These are phyloP conservation scores for Trachurus trachurus DNA, from an alignment of 2,797 vertebrate genomes.

Conservation along the genomic window DNA sequence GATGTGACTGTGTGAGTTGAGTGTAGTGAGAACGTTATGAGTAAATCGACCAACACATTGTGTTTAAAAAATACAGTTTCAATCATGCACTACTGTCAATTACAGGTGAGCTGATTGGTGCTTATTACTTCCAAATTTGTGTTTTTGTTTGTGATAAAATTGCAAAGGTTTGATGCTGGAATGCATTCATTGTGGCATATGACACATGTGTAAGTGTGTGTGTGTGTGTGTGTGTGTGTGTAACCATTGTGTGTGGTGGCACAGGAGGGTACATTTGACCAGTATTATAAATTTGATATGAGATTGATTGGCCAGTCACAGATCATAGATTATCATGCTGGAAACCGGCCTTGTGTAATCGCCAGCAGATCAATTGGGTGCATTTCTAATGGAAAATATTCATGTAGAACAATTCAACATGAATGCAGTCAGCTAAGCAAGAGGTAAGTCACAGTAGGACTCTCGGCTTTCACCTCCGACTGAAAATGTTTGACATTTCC, in stretches of 20 bases:
- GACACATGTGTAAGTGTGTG: too few relatives aligned
- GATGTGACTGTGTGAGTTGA: not conserved
- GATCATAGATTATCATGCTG: not conserved
- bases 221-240: too few relatives aligned
- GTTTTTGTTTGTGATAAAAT: conserved; percentile 15
- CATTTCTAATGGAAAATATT: not conserved
- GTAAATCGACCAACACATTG: not conserved
- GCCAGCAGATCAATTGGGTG: not conserved
- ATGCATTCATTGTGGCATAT: not conserved
- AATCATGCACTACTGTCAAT: not conserved
- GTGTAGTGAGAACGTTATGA: conserved; percentile 1
- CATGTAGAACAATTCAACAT: conserved; percentile 12
- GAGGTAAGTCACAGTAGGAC: conserved; percentile 39
- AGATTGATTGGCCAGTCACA: too few relatives aligned
- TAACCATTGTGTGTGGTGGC: not conserved
- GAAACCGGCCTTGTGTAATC: not conserved
- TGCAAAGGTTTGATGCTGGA: not conserved
- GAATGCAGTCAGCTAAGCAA: conserved; percentile 27
- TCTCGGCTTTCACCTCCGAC: conserved; percentile 33
- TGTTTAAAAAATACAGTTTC: not conserved
- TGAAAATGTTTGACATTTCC: conserved; percentile 62
- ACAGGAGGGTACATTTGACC: too few relatives aligned
- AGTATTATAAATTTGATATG: not conserved
- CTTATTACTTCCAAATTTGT: not conserved
- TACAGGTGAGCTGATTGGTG: not conserved